Evolutionary conservation across 53 echinoderm and acorn worm species (phyloP), one percentile per base, ranked within the genome.

Genomic region (Paelopatides confundens): DNA sequence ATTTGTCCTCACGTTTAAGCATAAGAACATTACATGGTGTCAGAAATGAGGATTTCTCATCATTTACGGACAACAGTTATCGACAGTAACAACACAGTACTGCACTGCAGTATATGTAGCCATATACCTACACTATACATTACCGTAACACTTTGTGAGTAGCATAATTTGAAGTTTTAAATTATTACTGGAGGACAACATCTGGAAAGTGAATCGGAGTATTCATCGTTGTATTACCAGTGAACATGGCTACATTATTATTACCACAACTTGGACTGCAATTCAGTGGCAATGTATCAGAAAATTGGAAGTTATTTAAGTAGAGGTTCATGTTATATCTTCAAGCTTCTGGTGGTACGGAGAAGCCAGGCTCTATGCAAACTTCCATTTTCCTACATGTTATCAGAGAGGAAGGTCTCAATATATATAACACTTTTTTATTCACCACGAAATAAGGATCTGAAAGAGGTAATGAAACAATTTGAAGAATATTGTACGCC

Each of bases 401-500:
- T 47, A 83, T 86, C 18, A 86, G 89, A 18, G 24, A 58, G 77
- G 68, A 58, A 58, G 66, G 68, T 54, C 71, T 87, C 47, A 69
- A 71, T 14, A 53, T 93, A n/a, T 78, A 90, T 28, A 87, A 93
- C 85, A 84, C 93, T 21, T 93, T 93, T 49, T 74, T 32, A 50
- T 90, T 37, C 53, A 62, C 48, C 63, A 63, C 81, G 74, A 85
- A 4, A 90, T 66, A 87, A 7, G 47, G 65, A 62, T 7, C 48
- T 88, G 52, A 85, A 74, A 34, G 67, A 68, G 10, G 31, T 30
- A 5, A 54, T 88, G 43, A 50, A 33, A 30, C 88, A 90, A 79
- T 69, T 90, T n/a, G 88, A 90, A 69, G 48, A 78, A 14, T 90
- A 90, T 66, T 93, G 90, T 67, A 87, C 77, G 31, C 90, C 90